Percentiles rank a stretch among this genome's conserved stretches.
phyloP scores from a whole-genome alignment of 2,113 vertebrate species.

The Okapia johnstoni region DNA sequence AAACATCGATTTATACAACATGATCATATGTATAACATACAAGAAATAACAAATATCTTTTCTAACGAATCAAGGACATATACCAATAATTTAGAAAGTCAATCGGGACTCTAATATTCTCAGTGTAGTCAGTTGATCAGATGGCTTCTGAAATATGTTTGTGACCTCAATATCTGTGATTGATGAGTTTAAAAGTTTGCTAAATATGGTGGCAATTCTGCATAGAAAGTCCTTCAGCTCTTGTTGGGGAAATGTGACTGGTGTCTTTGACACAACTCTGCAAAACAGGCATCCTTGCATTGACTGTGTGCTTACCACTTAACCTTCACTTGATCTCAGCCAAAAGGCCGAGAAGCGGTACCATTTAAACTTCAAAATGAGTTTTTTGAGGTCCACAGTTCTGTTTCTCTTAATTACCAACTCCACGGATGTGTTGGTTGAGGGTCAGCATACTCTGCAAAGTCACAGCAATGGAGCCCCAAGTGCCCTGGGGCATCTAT shows the following conservation, averaged over 20 bases:
- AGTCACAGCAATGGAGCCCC: too few relatives aligned
- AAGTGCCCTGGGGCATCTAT: accelerated
- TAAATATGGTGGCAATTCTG: too few relatives aligned
- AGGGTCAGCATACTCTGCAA: not conserved
- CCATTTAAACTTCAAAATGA: not conserved
- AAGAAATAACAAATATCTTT: not conserved
- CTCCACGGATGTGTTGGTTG: not conserved
- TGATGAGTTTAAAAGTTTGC: not conserved
- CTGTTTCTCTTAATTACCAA: not conserved
- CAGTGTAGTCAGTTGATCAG: not conserved
- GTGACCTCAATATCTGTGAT: not conserved
- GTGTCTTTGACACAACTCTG: not conserved
- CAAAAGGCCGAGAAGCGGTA: not conserved
- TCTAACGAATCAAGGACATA: not conserved
- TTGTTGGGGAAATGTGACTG: not conserved
- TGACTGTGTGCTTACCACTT: not conserved
- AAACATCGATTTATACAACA: not conserved
- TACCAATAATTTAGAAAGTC: not conserved
- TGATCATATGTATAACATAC: not conserved
- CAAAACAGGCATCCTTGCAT: not conserved
- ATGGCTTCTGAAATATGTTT: not conserved
- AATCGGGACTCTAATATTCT: not conserved
- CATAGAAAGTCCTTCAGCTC: not conserved
- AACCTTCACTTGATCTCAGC: not conserved
- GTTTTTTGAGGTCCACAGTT: not conserved